Evolutionary conservation across 1,140 invertebrate species (phyloP), one percentile per base, ranked within the genome.

Genomic region (Phortica variegata): DNA sequence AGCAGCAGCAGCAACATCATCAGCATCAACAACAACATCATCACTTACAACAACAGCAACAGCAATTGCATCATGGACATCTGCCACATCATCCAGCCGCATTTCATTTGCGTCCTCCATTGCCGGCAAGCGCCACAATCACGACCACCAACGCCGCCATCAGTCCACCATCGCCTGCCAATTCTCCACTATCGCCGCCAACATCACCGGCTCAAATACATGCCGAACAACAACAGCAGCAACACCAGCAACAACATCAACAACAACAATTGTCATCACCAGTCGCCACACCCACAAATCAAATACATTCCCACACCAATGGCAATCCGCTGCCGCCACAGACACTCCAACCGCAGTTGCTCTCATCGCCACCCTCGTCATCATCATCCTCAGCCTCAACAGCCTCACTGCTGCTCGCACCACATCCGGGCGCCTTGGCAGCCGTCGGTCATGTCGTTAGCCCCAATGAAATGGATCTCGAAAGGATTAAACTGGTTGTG

Each of bases 401-500:
- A 50, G 29, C 23, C 26, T 8, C 55, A 47, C 34, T 42, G 36
- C 32, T 23, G 32, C 12, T 31, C 10, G 32, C 43, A n/a, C 2
- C 45, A 31, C 15, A 16, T 40, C 37, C 45, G 5, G 5, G 5
- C 5, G 23, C n/a, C 16, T 17, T 29, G n/a, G 39, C 10, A 21
- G 39, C 8, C 17, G 46, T 16, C 47, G 23, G 5, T 6, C 5
- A 43, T n/a, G 18, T 36, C 29, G 41, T 23, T 15, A 58, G 52
- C 48, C 37, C 49, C 51, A 38, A 44, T 47, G 70, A 73, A 18
- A 69, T 76, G 56, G 74, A 76, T 54, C 49, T 76, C 45, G 74
- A 76, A 52, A 61, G 73, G 41, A 61, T 76, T 46, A 76, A 76
- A 40, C 56, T 76, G 51, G 72, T 74, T 23, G 66, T 69, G 13